Evolutionary conservation across 2,113 vertebrate species (phyloP).

Genomic region (Hypocryptadius cinnamomeus): DNA sequence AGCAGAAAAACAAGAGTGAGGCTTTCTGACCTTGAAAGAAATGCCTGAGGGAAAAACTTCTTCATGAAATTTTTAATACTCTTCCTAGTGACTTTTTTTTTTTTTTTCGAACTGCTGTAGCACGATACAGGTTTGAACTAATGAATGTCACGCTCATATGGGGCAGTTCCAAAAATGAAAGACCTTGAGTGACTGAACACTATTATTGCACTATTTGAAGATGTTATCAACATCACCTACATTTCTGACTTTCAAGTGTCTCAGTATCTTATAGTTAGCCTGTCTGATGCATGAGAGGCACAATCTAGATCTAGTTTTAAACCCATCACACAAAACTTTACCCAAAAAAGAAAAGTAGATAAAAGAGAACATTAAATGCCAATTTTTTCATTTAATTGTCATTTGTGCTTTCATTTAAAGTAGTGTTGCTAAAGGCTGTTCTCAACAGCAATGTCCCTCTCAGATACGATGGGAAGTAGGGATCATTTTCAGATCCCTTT

Average conservation of each 20-base stretch:
- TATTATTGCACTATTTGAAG: conserved; percentile 8
- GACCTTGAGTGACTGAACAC: conserved; percentile 12
- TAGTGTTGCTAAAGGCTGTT: neutral
- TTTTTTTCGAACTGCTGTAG: neutral
- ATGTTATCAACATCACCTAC: conserved; percentile 29
- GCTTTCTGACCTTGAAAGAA: conserved; percentile 53
- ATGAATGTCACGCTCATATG: conserved; percentile 45
- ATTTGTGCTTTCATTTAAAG: neutral
- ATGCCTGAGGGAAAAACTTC: conserved; percentile 25
- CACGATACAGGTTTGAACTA: neutral
- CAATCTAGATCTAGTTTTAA: conserved; percentile 3
- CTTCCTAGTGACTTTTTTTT: neutral
- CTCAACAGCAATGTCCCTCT: neutral
- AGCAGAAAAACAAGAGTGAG: conserved; percentile 6
- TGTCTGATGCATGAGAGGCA: neutral
- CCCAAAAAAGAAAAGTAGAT: neutral
- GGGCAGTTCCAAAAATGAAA: conserved; percentile 60
- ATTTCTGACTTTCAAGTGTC: conserved; percentile 61
- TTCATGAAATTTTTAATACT: conserved; percentile 49
- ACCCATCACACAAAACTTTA: neutral
- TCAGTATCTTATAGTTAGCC: neutral
- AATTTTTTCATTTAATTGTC: neutral
- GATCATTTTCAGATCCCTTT: neutral
- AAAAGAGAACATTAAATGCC: neutral
- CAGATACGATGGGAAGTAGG: neutral